A percentile compares a stretch with the other conserved stretches of the same genome.
These are phyloP conservation scores for Tetragnatha montana DNA, from an alignment of 2,888 invertebrate genomes.

Conservation along the genomic window DNA sequence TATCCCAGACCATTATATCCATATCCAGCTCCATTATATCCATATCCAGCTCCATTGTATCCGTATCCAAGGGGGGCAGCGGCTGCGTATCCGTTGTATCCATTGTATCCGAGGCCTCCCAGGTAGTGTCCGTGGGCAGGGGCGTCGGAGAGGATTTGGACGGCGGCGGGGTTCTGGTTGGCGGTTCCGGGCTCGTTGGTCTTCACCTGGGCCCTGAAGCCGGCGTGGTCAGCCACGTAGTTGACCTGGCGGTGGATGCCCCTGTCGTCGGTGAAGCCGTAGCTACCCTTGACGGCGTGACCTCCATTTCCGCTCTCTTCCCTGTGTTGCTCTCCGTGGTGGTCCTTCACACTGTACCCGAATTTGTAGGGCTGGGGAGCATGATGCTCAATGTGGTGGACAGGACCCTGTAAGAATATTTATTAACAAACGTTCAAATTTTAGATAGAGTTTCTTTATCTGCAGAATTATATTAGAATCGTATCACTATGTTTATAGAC, in stretches of 20 bases:
- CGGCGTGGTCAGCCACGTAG: neutral
- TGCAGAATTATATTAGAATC: too few relatives aligned
- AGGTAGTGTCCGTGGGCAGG: neutral
- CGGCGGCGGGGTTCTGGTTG: neutral
- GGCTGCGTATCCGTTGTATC: too few relatives aligned
- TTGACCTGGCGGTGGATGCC: neutral
- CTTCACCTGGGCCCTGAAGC: neutral
- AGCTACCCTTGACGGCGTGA: neutral
- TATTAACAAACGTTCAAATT: neutral
- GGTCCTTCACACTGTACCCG: neutral
- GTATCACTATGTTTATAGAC: too few relatives aligned
- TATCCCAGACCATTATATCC: neutral
- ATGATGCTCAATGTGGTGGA: neutral
- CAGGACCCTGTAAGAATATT: neutral
- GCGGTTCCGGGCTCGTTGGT: neutral
- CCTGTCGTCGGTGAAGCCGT: neutral
- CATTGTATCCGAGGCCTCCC: too few relatives aligned
- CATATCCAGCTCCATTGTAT: neutral
- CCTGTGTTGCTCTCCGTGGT: neutral
- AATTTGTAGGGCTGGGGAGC: neutral
- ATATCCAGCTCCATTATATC: neutral
- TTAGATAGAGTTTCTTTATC: neutral
- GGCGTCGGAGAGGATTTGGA: neutral
- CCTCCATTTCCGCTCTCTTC: neutral
- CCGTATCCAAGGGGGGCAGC: too few relatives aligned